Evolutionary conservation across 2,113 vertebrate species (phyloP).

Genomic region (Dermatemys mawii): DNA sequence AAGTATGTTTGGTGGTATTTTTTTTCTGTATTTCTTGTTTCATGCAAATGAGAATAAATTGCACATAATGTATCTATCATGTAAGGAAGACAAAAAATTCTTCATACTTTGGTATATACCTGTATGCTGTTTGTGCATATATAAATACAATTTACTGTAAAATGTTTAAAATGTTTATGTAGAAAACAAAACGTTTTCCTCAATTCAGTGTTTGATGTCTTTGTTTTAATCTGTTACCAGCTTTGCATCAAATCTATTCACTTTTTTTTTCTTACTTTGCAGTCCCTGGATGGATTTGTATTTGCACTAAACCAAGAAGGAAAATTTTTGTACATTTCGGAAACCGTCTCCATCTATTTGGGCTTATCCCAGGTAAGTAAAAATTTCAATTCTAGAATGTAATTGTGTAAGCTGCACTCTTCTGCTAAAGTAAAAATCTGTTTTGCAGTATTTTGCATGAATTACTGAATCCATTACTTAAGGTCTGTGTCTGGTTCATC

Average conservation of each 20-base stretch:
- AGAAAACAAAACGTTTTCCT: conserved; percentile 5
- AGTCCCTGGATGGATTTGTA: conserved; percentile 99
- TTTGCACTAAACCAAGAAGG: conserved; percentile 99
- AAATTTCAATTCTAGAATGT: conserved; percentile 48
- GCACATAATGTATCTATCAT: conserved; percentile 9
- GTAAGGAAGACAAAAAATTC: neutral
- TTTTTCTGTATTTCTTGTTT: conserved; percentile 31
- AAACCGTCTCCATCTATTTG: conserved; percentile 99
- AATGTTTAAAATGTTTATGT: neutral
- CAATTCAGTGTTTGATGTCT: neutral
- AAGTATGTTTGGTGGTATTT: conserved; percentile 26
- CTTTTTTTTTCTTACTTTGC: conserved; percentile 62
- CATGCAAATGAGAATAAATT: neutral
- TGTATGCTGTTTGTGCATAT: conserved; percentile 20
- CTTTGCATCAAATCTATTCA: conserved; percentile 50
- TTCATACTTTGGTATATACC: conserved; percentile 13
- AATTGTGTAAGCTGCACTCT: neutral
- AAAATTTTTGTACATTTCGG: conserved; percentile 99
- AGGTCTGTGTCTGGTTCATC: conserved; percentile 31
- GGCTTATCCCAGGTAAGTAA: conserved; percentile 97
- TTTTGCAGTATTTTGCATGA: conserved; percentile 51
- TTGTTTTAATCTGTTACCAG: conserved; percentile 21
- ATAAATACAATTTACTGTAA: neutral
- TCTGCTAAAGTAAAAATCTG: conserved; percentile 14
- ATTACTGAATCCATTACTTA: conserved; percentile 57